Base-by-base conservation (phyloP, 2,797 vertebrate species). In the Anas acuta region DNA sequence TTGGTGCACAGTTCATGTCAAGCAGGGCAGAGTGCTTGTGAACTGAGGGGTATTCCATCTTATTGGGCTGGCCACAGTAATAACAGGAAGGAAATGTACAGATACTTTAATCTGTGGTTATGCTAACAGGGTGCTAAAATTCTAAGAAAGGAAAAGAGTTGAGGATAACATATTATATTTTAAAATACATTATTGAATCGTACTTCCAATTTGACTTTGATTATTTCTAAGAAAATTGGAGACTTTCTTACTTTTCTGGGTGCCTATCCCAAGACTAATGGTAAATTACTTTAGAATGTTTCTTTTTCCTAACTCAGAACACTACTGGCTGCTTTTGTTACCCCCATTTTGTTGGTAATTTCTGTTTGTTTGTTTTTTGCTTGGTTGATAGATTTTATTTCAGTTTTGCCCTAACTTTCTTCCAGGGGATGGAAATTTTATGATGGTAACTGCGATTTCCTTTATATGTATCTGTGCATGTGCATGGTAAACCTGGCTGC, bases 201-300 rank as follows among this genome's bases (percentile, higher is more conserved):
- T 49, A 32, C 47, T 53, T 79, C 49, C 86, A 61, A 89, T 91
- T 93, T 86, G 82, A 86, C 64, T 89, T 37, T 56, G 62, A 71
- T 75, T 87, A 83, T 87, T 92, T 87, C 80, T 83, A 89, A 75
- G 32, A 77, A 94, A 87, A 87, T 47, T 76, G 56, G 73, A 89
- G 73, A 91, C 91, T 32, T 58, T 72, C 37, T 77, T 47, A 49
- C 39, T 57, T 47, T 74, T 33, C 23, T 53, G 28, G 19, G 25
- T n/a, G 51, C 25, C 37, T 41, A 33, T 11, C 69, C 65, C 94
- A 90, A 78, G 80, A 77, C 30, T 4, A 58, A 76, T 13, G 58
- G 58, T 17, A 60, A 51, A 43, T 75, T 53, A 79, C 47, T 87
- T 87, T 57, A 65, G 70, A 84, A 82, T 8, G 18, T 9, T 33